Evolutionary conservation across 2,888 invertebrate species (phyloP), one percentile per base, ranked within the genome.

Genomic region (Galeopsomyia nigrocyanea): DNA sequence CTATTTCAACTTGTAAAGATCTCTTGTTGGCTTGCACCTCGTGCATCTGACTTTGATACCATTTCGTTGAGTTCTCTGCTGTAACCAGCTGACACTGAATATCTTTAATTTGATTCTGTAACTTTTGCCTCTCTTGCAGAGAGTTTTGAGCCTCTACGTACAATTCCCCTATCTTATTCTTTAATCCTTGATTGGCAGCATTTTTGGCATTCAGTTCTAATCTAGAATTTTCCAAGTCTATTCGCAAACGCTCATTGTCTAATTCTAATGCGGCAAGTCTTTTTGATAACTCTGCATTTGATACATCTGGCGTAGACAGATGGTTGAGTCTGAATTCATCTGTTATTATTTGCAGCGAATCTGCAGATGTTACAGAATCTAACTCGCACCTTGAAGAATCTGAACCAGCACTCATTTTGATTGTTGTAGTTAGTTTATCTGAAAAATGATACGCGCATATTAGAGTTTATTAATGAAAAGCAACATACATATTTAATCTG

Each of bases 41-140:
- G 46, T 83, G 79, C 22, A 83, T 68, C 57, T 82, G 82, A 7
- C 78, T 74, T 51, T 80, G 80, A 74, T 83, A 83, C 83, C 83
- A 83, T 67, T 81, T 82, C 0, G 78, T 74, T 3, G 82, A 82
- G 31, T 79, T 75, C 49, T 83, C 81, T 0, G 78, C 75, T 2
- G 78, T 68, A 1, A 73, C 62, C 17, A 81, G 68, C 19, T 76
- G 79, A 74, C 72, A 78, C n/a, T 76, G 79, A 0, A 76, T 73
- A 53, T 82, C 82, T 49, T 79, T 80, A 6, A 80, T 17, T 7
- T 69, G 74, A 56, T 80, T 82, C 19, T 80, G 76, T 16, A 83
- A 67, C 46, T 79, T 80, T 55, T 82, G 80, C 46, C 79, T 82
- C 14, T 82, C 82, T 49, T 79, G 82, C 7, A 80, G 51, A 3